phyloP scores from a whole-genome alignment of 2,113 vertebrate genomes.

The Trochalopteron elliotii region DNA sequence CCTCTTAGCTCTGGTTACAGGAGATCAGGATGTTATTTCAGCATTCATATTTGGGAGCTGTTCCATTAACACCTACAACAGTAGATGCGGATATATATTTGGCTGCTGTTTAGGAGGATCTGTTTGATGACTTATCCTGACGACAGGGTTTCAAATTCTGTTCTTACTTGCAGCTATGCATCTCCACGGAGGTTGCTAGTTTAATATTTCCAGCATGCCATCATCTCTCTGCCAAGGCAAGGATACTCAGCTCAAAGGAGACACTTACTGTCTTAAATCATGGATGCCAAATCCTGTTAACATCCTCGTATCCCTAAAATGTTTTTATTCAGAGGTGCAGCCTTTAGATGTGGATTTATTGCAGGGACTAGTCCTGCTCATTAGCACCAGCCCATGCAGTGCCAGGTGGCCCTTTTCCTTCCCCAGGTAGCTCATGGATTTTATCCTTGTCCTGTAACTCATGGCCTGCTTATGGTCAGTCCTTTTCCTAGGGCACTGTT shows the following conservation, averaged over 20 bases:
- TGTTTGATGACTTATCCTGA: slow-evolving; percentile 49
- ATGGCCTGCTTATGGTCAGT: background rate
- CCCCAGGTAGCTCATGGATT: background rate
- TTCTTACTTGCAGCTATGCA: background rate
- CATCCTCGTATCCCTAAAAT: background rate
- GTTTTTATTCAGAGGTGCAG: background rate
- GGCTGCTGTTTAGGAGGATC: slow-evolving; percentile 50
- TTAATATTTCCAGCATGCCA: slow-evolving; percentile 24
- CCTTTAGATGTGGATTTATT: background rate
- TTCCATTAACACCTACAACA: slow-evolving; percentile 74
- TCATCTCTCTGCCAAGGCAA: background rate
- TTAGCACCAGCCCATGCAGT: background rate
- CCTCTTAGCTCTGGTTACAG: slow-evolving; percentile 72
- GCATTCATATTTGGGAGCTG: slow-evolving; percentile 68
- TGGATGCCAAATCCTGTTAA: background rate
- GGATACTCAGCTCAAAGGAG: background rate
- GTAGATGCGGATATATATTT: slow-evolving; percentile 69
- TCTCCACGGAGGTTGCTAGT: background rate
- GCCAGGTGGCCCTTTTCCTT: background rate
- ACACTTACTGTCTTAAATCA: background rate
- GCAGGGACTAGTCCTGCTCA: background rate
- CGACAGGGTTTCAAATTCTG: slow-evolving; percentile 4
- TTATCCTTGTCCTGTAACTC: background rate
- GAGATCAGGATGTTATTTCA: slow-evolving; percentile 72
- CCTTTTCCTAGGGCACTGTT: background rate